Evolutionary conservation across 2,888 invertebrate species (phyloP).

Genomic region (Microctonus hyperodae): DNA sequence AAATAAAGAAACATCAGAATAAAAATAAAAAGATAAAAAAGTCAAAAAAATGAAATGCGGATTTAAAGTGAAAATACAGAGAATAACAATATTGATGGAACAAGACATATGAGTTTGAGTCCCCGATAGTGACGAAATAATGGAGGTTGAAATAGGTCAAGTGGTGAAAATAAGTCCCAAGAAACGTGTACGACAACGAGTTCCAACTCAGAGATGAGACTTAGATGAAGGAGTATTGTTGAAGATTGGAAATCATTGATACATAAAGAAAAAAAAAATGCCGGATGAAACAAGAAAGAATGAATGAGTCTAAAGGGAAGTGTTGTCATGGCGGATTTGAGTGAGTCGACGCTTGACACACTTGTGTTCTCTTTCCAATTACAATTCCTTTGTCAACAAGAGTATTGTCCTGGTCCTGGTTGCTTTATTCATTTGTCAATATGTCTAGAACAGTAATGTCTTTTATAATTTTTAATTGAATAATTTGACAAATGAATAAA

Average conservation of each 20-base stretch:
- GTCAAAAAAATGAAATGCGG: constrained; percentile 7
- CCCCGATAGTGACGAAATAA: background rate
- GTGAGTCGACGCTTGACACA: constrained; percentile 29
- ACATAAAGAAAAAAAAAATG: constrained; percentile 22
- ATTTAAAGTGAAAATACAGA: constrained; percentile 2
- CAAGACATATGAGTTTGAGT: background rate
- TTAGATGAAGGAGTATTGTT: background rate
- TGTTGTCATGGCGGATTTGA: constrained; percentile 32
- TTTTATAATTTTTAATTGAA: background rate
- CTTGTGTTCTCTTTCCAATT: constrained; percentile 25
- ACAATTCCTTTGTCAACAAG: background rate
- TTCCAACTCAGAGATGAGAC: background rate
- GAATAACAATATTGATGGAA: constrained; percentile 2
- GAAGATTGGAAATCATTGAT: constrained; percentile 18
- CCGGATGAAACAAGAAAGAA: background rate
- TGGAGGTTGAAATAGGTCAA: constrained; percentile 15
- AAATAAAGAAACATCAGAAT: background rate
- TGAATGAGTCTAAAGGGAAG: constrained; percentile 24
- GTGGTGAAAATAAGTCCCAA: background rate
- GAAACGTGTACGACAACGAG: background rate
- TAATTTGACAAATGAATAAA: too few species aligned
- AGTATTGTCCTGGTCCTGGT: background rate
- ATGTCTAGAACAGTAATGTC: background rate
- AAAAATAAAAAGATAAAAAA: background rate
- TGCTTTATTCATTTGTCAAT: background rate